Conservation (phyloP, 2,888 invertebrate species). For the Ecdyonurus torrentis region DNA sequence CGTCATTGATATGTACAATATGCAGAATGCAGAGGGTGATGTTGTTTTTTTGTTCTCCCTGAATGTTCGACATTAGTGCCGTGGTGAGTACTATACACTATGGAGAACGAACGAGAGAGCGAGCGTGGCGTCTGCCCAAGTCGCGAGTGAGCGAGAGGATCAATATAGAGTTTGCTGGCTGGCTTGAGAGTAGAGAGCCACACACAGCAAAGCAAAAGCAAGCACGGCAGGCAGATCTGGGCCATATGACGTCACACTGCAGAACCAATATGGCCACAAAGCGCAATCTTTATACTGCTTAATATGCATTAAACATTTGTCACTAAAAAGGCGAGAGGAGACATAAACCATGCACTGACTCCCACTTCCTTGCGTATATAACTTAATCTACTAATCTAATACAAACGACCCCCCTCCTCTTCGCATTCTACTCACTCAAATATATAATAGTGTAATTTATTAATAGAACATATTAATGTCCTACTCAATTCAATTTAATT, state of each 20-base stretch:
- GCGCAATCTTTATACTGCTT: too few species aligned
- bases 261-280: background rate
- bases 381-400: background rate
- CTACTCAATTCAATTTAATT: too few species aligned
- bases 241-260: conserved; percentile 2
- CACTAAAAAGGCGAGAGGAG: too few species aligned
- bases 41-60: background rate
- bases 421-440: too few species aligned
- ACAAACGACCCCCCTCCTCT: background rate
- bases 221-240: conserved; percentile 1
- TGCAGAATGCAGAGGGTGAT: background rate
- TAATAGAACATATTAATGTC: too few species aligned
- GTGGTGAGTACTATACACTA: background rate
- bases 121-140: too few species aligned
- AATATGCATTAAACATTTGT: too few species aligned
- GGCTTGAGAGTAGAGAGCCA: too few species aligned
- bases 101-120: too few species aligned
- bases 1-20: background rate
- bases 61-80: background rate
- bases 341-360: too few species aligned
- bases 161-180: conserved; percentile 2
- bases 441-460: too few species aligned
- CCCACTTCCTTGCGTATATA: background rate
- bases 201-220: too few species aligned
- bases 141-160: background rate